Evolutionary conservation across 2,113 vertebrate species (phyloP), one percentile per base, ranked within the genome.

Genomic region (Daphoenositta chrysoptera): DNA sequence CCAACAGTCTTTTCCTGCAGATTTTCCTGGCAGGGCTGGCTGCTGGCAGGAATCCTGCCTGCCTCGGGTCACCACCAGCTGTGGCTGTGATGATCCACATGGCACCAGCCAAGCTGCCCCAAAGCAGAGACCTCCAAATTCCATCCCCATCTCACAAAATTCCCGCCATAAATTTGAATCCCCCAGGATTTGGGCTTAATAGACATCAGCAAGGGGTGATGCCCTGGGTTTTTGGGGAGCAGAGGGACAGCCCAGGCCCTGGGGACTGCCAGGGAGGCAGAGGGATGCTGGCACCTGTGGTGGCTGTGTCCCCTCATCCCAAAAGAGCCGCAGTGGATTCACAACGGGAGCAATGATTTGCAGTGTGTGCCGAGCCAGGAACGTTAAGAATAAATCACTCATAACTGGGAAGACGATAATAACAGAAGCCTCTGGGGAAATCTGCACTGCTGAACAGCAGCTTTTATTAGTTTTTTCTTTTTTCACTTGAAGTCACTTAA

Each of bases 401-500:
- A 8, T 57, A 95, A 76, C 82, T n/a, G 72, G 66, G 72, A 94
- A 61, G 35, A 78, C 1, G 22, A 58, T 61, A 71, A 54, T 51
- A 72, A 5, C 91, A 80, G 51, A 28, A 39, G 72, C n/a, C 89
- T 88, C 70, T 0, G 6, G 84, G 89, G 87, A 94, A 94, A 90
- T 85, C 68, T 87, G 20, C 28, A 2, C 40, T 13, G 60, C 89
- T 60, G 65, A 76, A 83, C 58, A 77, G 80, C 48, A 37, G 20
- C 42, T 90, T 70, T 70, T 63, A 56, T 83, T 76, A 21, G 53
- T 92, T 75, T 85, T 89, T 68, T 40, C 15, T 53, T 86, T 92
- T 93, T 93, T 87, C 76, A 50, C 80, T 80, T 89, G 7, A 65
- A 94, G 83, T 63, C 77, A 68, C 82, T 66, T 95, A 95, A 96